Evolutionary conservation across 2,797 vertebrate genomes (phyloP), one percentile per base, ranked within the genome.

Genomic region (Prunella strophiata): DNA sequence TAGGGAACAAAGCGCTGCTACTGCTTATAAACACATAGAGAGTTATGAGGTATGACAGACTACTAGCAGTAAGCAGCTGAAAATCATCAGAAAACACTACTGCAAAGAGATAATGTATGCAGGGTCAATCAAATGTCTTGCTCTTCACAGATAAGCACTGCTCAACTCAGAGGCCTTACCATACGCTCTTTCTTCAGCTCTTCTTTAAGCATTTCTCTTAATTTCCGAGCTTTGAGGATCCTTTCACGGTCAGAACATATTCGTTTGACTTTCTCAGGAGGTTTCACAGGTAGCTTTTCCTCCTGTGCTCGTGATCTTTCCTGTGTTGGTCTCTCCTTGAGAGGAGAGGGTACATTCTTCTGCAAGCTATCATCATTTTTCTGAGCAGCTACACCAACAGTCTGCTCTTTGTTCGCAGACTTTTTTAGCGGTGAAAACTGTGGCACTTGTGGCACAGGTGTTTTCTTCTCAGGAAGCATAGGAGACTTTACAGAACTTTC

Each of bases 141-240:
- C 34, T 30, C 12, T 43, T 84, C 50, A 76, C 25, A 84, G 22
- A 55, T 19, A 32, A 66, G 48, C 32, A 42, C 13, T 20, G 13
- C 18, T 36, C 29, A 89, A 68, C 42, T 47, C 7, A 72, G 11
- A 72, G 22, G 19, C 96, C 96, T 84, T 91, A 99, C 99, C 98
- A 94, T 91, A 7, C 98, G 98, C 83, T 99, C 98, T 94, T 99
- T 99, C 91, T 95, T 98, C 90, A 98, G 96, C 93, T 99, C 99
- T 82, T 98, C 98, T 95, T 96, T 98, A 84, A 99, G 98, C 97
- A 99, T 96, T 62, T 99, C 98, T 91, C 99, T 95, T 84, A 99
- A 98, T 95, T 99, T 99, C 32, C 96, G 98, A 62, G 99, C 98
- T 97, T 99, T 99, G 65, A 98, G 98, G 48, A 99, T 96, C 91